These are phyloP conservation scores for Calephelis virginiensis DNA, from an alignment of 1,140 invertebrate genomes.

Conservation along the genomic window DNA sequence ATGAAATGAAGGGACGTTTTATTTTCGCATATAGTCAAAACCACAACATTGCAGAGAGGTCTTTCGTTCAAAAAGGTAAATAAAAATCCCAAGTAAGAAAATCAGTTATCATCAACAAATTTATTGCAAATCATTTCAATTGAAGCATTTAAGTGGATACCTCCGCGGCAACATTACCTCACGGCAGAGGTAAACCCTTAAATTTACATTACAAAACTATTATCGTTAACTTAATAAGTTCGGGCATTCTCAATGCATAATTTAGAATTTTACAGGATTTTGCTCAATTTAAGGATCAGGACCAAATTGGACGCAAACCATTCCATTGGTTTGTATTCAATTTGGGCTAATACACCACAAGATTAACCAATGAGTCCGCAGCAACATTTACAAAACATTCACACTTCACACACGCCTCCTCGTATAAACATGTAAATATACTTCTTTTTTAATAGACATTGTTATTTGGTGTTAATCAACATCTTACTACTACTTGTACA, in stretches of 20 bases:
- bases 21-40: neutral
- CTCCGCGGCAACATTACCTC: constrained; percentile 29
- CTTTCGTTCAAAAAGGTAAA: neutral
- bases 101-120: constrained; percentile 57
- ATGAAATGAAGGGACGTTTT: too few relatives aligned
- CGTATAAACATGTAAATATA: constrained; percentile 54
- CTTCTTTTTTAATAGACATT: constrained; percentile 44
- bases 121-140: constrained; percentile 66
- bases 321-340: constrained; percentile 43
- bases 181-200: constrained; percentile 49
- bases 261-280: constrained; percentile 34
- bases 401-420: constrained; percentile 34
- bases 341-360: constrained; percentile 38
- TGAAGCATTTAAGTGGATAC: constrained; percentile 55
- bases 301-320: constrained; percentile 57
- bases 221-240: constrained; percentile 39
- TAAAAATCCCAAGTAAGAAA: constrained; percentile 29
- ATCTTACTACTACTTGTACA: constrained; percentile 48
- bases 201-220: constrained; percentile 34
- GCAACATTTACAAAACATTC: constrained; percentile 57
- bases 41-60: neutral
- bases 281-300: constrained; percentile 17
- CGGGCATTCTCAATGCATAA: constrained; percentile 64
- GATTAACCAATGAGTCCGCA: constrained; percentile 39
- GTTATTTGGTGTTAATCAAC: constrained; percentile 56